Evolutionary conservation across 2,113 vertebrate genomes (phyloP).

Genomic region (Antechinus flavipes): DNA sequence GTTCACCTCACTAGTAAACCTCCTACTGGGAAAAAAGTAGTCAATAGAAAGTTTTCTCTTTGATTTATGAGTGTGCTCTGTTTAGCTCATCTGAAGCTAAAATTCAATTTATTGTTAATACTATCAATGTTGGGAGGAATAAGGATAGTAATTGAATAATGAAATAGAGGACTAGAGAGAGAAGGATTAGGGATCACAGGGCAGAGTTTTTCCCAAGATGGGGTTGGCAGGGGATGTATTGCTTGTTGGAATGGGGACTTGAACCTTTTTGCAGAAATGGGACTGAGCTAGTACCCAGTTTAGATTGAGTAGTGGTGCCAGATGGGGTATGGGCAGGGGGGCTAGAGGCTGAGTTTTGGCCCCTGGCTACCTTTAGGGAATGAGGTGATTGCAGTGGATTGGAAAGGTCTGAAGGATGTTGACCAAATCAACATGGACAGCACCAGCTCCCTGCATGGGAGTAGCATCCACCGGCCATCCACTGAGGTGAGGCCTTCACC

Average conservation of each 20-base stretch:
- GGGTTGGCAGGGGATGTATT: neutral
- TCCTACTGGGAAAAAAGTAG: constrained; percentile 28
- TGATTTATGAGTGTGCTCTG: constrained; percentile 5
- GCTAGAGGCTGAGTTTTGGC: neutral
- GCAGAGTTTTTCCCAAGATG: neutral
- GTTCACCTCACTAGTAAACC: constrained; percentile 8
- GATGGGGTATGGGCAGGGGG: neutral
- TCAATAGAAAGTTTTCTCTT: constrained; percentile 10
- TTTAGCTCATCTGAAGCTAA: constrained; percentile 25
- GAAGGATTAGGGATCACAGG: neutral
- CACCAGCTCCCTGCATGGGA: constrained; percentile 88
- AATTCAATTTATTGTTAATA: constrained; percentile 19
- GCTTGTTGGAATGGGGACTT: neutral
- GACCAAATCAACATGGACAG: constrained; percentile 89
- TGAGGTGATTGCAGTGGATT: constrained; percentile 88
- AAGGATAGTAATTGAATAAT: neutral
- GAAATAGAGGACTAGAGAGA: neutral
- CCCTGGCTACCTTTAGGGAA: constrained; percentile 78
- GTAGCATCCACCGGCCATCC: constrained; percentile 87
- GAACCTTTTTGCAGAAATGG: neutral
- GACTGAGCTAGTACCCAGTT: neutral
- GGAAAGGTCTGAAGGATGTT: constrained; percentile 89
- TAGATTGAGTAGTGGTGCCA: neutral
- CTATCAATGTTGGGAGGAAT: neutral
- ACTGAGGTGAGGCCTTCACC: constrained; percentile 82